Conservation (phyloP, 2,113 vertebrate species). For the Parus major region DNA sequence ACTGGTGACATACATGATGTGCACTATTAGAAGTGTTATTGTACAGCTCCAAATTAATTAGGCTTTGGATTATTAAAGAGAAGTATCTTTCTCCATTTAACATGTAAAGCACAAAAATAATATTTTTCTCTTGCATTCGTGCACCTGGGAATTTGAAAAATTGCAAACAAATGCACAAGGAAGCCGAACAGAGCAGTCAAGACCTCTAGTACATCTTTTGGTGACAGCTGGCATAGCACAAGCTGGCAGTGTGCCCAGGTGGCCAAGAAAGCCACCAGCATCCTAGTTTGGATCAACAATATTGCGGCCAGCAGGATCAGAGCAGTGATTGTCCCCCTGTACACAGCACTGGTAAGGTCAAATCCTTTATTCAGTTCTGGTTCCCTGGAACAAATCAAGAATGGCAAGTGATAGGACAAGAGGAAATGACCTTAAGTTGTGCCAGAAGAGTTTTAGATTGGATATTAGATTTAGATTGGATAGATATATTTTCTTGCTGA, state of each 20-base stretch:
- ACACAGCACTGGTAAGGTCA: not conserved
- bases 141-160: not conserved
- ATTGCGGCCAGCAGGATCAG: not conserved
- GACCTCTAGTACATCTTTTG: not conserved
- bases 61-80: not conserved
- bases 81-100: not conserved
- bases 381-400: not conserved
- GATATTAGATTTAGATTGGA: not conserved
- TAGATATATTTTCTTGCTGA: not conserved
- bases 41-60: not conserved
- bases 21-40: not conserved
- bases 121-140: not conserved
- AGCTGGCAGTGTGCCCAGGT: not conserved
- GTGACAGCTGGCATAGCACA: not conserved
- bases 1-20: not conserved
- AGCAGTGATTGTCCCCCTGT: not conserved
- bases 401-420: not conserved
- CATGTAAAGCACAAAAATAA: not conserved
- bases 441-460: not conserved
- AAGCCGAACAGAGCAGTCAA: not conserved
- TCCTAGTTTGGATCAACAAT: not conserved
- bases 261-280: not conserved
- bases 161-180: not conserved
- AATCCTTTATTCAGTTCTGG: not conserved
- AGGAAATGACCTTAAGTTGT: not conserved